Evolutionary conservation across 35 echinoderm and acorn worm species (phyloP).

Genomic region (Anneissia japonica): DNA sequence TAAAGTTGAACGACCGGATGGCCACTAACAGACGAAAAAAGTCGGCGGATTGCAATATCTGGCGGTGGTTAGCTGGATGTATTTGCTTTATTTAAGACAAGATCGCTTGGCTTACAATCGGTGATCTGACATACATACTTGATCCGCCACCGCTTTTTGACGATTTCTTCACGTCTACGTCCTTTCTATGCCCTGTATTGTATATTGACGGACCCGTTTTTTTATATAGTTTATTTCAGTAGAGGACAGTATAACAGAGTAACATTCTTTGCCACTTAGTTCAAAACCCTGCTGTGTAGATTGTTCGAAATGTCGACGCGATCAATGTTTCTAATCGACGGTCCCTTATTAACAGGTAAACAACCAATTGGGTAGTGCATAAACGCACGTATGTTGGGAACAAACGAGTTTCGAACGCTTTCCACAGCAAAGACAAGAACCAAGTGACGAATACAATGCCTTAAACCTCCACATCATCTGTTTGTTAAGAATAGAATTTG

Average conservation of each 20-base stretch:
- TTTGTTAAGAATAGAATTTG: background rate
- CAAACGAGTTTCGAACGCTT: background rate
- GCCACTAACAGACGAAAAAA: background rate
- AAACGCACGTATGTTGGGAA: no score
- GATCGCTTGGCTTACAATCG: background rate
- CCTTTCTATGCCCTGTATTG: background rate
- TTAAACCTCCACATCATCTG: background rate
- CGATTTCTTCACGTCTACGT: background rate
- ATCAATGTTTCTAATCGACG: background rate
- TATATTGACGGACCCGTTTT: background rate
- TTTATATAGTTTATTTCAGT: background rate
- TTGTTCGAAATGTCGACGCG: background rate
- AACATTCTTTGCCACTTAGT: background rate
- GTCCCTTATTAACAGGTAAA: no score
- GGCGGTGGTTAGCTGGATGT: background rate
- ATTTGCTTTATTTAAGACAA: background rate
- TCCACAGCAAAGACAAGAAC: background rate
- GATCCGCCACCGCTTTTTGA: background rate
- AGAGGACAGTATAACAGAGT: no score
- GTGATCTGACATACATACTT: background rate
- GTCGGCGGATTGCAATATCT: background rate
- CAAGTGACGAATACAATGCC: background rate
- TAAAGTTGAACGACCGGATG: background rate
- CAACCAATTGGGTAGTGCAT: no score
- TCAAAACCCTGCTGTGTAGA: background rate